Evolutionary conservation across 1,140 invertebrate genomes (phyloP).

Genomic region (Galendromus occidentalis): DNA sequence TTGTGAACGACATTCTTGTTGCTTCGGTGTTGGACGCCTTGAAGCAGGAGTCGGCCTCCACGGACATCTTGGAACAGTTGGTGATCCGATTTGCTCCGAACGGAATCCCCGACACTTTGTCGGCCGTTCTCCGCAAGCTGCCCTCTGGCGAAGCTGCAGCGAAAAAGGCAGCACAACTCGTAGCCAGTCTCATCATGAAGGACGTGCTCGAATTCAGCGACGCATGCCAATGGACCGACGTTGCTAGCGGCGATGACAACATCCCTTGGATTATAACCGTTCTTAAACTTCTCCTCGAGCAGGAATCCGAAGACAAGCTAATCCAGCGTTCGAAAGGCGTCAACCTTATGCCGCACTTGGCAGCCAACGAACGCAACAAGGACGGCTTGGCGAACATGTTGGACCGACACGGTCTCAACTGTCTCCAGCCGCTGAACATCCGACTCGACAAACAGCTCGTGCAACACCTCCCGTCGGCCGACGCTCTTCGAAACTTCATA

Average conservation of each 20-base stretch:
- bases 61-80: constrained; percentile 6
- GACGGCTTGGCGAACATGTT: background rate
- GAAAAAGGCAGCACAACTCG: background rate
- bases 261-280: constrained; percentile 1
- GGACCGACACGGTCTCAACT: constrained; percentile 5
- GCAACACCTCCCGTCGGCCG: background rate
- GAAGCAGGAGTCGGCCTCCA: background rate
- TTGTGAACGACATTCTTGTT: constrained; percentile 4
- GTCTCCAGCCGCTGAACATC: background rate
- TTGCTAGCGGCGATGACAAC: background rate
- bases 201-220: background rate
- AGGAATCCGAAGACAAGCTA: background rate
- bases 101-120: background rate
- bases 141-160: background rate
- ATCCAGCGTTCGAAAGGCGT: background rate
- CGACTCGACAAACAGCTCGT: background rate
- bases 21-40: background rate
- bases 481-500: background rate
- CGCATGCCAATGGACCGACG: background rate
- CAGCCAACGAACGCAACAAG: background rate
- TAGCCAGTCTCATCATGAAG: background rate
- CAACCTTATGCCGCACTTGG: background rate
- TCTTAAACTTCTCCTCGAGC: background rate
- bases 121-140: background rate
- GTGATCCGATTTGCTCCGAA: background rate